phyloP scores from a whole-genome alignment of 2,888 invertebrate species.

The Aricia artaxerxes region DNA sequence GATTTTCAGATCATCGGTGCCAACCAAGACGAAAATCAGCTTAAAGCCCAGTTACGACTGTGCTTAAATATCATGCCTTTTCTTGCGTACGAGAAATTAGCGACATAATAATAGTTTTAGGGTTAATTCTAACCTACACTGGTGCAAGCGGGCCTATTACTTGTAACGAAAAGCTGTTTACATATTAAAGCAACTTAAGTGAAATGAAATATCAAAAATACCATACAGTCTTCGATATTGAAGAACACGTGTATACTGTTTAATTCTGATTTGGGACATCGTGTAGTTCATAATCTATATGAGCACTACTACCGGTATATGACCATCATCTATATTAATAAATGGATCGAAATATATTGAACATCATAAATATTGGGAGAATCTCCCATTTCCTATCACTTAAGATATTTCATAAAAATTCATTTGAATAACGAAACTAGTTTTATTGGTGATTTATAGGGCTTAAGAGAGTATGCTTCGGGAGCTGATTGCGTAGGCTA shows the following conservation, averaged over 20 bases:
- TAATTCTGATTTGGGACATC: neutral
- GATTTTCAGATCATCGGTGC: too few relatives aligned
- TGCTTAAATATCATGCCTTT: too few relatives aligned
- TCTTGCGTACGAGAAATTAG: too few relatives aligned
- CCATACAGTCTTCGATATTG: neutral
- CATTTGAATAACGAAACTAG: conserved; percentile 6
- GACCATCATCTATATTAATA: conserved; percentile 18
- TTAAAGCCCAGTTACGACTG: too few relatives aligned
- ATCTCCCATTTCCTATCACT: conserved; percentile 9
- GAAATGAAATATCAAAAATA: neutral
- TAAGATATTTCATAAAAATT: neutral
- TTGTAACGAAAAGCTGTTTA: too few relatives aligned
- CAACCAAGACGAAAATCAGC: too few relatives aligned
- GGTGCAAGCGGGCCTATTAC: too few relatives aligned
- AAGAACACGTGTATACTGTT: neutral
- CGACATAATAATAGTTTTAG: too few relatives aligned
- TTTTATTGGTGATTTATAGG: conserved; percentile 22
- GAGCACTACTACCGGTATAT: conserved; percentile 6
- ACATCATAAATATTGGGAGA: conserved; percentile 8
- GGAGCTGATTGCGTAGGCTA: conserved; percentile 33
- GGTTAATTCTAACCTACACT: too few relatives aligned
- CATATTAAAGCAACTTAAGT: too few relatives aligned
- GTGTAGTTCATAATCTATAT: neutral
- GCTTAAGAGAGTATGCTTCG: conserved; percentile 20
- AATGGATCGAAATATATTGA: conserved; percentile 23